Percentiles rank a stretch among this genome's conserved stretches.
Evolutionary conservation across 30 jellyfish, hydroid and myxozoan species (phyloP).

Genomic region (Chrysaora quinquecirrha): DNA sequence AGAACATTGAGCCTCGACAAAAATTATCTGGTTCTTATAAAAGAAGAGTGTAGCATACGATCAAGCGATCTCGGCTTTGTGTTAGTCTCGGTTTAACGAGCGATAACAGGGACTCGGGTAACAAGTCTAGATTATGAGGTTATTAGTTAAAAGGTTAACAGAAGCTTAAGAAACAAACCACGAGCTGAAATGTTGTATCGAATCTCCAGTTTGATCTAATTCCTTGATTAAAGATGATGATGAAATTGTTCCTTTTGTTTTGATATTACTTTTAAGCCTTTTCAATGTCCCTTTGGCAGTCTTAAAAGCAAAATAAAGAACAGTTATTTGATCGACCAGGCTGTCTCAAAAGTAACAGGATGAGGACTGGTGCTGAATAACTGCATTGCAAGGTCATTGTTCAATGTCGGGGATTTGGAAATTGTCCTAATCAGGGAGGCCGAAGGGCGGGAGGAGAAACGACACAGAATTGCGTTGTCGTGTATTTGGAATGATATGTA

Average conservation of each 20-base stretch:
- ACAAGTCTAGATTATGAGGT: too few species aligned
- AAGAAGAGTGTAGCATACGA: too few species aligned
- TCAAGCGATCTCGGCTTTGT: too few species aligned
- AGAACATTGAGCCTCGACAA: too few species aligned
- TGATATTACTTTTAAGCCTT: slow-evolving; percentile 24
- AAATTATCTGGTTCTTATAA: too few species aligned
- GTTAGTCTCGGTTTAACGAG: too few species aligned
- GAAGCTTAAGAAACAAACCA: slow-evolving; percentile 33
- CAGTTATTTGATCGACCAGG: neutral
- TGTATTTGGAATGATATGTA: too few species aligned
- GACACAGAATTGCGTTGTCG: too few species aligned
- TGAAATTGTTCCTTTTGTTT: slow-evolving; percentile 16
- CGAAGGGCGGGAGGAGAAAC: too few species aligned
- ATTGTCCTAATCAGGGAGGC: too few species aligned
- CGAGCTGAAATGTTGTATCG: slow-evolving; percentile 33
- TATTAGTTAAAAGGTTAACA: too few species aligned
- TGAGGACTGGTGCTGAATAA: neutral
- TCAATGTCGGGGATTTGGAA: neutral
- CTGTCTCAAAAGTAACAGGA: neutral
- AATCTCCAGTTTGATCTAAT: slow-evolving; percentile 30
- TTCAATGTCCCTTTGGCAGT: slow-evolving; percentile 32
- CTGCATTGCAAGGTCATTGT: neutral
- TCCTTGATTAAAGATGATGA: slow-evolving; percentile 2
- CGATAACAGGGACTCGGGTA: too few species aligned
- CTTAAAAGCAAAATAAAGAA: neutral